Percentiles rank a stretch among this genome's conserved stretches.
Conservation (phyloP, 2,888 invertebrate genomes). For the Synergus japonicus region DNA sequence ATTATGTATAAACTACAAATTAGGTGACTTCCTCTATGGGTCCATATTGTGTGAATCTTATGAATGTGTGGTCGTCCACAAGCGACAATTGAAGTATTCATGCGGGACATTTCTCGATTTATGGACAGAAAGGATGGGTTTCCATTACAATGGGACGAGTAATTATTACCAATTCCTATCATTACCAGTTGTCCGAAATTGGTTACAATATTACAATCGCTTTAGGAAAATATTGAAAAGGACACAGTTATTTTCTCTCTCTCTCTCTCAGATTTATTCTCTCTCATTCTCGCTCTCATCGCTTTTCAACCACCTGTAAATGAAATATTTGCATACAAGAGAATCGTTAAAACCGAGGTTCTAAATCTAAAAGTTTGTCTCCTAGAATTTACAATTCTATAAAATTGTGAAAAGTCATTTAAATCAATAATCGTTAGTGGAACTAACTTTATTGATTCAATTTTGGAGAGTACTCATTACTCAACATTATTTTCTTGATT, state of each 20-base stretch:
- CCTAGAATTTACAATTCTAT: too few species aligned
- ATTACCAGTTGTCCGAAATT: slow-evolving; percentile 17
- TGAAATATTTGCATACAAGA: neutral
- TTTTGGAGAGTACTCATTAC: too few species aligned
- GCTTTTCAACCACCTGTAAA: neutral
- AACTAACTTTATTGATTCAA: too few species aligned
- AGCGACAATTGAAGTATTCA: slow-evolving; percentile 22
- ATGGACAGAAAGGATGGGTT: slow-evolving; percentile 20
- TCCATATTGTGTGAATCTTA: slow-evolving; percentile 41
- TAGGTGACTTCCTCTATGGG: neutral
- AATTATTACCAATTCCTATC: neutral
- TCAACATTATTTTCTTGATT: neutral
- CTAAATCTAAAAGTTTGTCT: too few species aligned
- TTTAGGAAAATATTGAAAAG: slow-evolving; percentile 18
- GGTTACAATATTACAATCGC: neutral
- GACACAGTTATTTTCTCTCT: neutral
- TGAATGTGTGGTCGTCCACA: neutral
- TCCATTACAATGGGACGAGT: neutral
- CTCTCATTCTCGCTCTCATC: neutral
- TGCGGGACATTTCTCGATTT: neutral
- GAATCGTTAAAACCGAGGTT: neutral
- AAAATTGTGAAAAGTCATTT: too few species aligned
- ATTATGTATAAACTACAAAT: too few species aligned
- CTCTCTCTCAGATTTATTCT: neutral
- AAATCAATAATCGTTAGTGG: too few species aligned